Evolutionary conservation across 2,888 invertebrate genomes (phyloP), one percentile per base, ranked within the genome.

Genomic region (Hesperia comma): DNA sequence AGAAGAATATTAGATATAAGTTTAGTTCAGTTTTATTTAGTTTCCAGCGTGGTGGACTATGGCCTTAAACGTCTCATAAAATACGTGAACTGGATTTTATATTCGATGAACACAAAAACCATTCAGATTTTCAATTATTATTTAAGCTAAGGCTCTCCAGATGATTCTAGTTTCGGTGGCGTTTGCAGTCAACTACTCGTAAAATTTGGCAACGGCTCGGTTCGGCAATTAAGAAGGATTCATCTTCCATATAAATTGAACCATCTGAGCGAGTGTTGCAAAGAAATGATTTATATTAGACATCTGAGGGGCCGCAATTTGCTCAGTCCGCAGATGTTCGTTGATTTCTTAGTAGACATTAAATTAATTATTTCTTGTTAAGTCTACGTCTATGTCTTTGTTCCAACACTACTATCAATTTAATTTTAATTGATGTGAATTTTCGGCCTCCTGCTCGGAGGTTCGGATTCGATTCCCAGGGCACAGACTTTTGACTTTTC

Each of bases 191-290:
- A 78, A 76, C 77, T 74, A 77, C 76, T 75, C 75, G 76, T 75
- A 74, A 74, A 74, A 76, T 77, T 72, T 73, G 73, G 75, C 73
- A 74, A 61, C 64, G 67, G 69, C 70, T 69, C 72, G 71, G 73
- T 77, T 78, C 76, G 75, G 75, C 78, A 83, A 80, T 81, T 79
- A 82, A 82, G 75, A 74, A 73, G 74, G 77, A 78, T 75, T 75
- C 76, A 73, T 71, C 77, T 79, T 77, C 77, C 74, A 82, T 85
- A 81, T 84, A 82, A 84, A 85, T 83, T 80, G 80, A 83, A 81
- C 81, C 79, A 79, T 81, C 80, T 77, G 77, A 78, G 73, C 77
- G 77, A 80, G 77, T 79, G 79, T 80, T 82, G 81, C 83, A 82
- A 77, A 74, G 76, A 77, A 79, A 80, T 84, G 81, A 85, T 85